phyloP scores from a whole-genome alignment of 2,888 invertebrate species.

The Ormyrus nitidulus region DNA sequence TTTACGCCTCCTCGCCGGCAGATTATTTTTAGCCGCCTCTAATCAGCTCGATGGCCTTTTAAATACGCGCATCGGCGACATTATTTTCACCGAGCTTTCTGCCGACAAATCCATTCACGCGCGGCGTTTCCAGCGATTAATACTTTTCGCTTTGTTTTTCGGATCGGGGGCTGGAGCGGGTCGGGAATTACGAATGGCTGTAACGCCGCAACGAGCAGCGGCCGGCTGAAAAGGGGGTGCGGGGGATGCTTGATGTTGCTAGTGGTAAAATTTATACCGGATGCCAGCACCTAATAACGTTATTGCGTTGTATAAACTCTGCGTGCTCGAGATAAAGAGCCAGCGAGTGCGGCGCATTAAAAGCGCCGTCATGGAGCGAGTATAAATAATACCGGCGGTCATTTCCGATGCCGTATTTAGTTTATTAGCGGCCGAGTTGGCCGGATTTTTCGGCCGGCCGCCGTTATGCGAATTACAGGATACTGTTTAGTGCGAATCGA shows the following conservation, averaged over 20 bases:
- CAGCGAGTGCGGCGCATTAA: conserved; percentile 62
- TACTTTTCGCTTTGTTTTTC: conserved; percentile 44
- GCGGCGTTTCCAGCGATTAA: conserved; percentile 34
- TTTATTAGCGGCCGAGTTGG: conserved; percentile 68
- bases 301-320: conserved; percentile 72
- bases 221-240: not conserved
- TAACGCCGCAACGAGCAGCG: conserved; percentile 31
- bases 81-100: not conserved
- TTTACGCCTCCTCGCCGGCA: too few relatives aligned
- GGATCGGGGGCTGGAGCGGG: not conserved
- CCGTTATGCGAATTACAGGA: conserved; percentile 63
- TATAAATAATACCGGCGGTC: conserved; percentile 72
- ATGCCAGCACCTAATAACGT: conserved; percentile 73
- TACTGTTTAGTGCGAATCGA: conserved; percentile 67
- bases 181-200: conserved; percentile 52
- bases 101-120: not conserved
- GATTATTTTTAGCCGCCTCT: not conserved
- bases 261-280: conserved; percentile 72
- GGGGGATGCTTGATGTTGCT: conserved; percentile 45
- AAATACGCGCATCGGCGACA: not conserved
- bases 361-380: conserved; percentile 66
- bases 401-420: conserved; percentile 73
- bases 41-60: not conserved
- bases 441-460: conserved; percentile 63
- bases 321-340: conserved; percentile 58